Percentiles rank a stretch among this genome's conserved stretches.
Conservation (phyloP, 1,140 invertebrate species). For the Bombus turneri region DNA sequence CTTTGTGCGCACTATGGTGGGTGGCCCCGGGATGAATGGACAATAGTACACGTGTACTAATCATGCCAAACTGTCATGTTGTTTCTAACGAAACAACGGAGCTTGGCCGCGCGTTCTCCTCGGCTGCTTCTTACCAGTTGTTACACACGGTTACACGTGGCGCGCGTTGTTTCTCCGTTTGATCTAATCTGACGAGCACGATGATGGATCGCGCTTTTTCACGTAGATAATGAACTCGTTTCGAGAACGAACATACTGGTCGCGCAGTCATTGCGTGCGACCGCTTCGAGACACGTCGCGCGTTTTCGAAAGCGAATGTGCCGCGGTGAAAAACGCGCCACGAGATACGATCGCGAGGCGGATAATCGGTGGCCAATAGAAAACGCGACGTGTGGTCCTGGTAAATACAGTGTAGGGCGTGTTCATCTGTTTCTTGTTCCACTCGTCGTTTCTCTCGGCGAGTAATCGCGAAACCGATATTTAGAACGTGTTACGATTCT, state of each 20-base stretch:
- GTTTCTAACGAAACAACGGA: constrained; percentile 63
- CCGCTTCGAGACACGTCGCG: background rate
- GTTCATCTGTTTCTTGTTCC: too few species aligned
- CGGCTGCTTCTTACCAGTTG: constrained; percentile 49
- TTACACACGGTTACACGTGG: constrained; percentile 43
- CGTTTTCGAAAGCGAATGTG: background rate
- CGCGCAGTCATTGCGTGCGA: background rate
- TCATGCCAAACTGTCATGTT: constrained; percentile 75
- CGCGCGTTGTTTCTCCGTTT: constrained; percentile 52
- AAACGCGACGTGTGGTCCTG: constrained; percentile 40
- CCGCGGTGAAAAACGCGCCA: background rate
- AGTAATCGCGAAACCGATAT: background rate
- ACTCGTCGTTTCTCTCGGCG: background rate
- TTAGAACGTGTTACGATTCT: background rate
- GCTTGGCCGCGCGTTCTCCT: constrained; percentile 1
- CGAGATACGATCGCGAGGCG: background rate
- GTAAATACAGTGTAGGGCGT: background rate
- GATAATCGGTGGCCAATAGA: constrained; percentile 20
- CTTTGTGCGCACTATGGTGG: constrained; percentile 62
- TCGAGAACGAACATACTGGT: constrained; percentile 4
- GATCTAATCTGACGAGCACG: constrained; percentile 57
- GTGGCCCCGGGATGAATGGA: constrained; percentile 72
- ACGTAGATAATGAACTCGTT: constrained; percentile 52
- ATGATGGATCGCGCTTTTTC: constrained; percentile 44
- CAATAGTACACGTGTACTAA: constrained; percentile 75